These are phyloP conservation scores for Chloromyia formosa DNA, from an alignment of 2,888 invertebrate species.

Conservation along the genomic window DNA sequence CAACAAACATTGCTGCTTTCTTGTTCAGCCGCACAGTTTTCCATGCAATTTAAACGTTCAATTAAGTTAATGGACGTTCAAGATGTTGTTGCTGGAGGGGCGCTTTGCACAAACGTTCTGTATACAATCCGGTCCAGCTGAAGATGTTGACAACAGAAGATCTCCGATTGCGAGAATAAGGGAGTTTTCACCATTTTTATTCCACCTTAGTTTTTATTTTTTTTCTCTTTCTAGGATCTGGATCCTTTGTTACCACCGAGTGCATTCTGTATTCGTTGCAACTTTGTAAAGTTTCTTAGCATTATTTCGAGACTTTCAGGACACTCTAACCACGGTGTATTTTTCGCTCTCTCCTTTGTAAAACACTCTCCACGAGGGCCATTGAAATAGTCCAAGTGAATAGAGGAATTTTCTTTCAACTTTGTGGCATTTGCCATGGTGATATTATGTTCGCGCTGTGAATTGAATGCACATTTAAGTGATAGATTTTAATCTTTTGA, in stretches of 20 bases:
- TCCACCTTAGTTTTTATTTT: neutral
- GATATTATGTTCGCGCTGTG: neutral
- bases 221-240: neutral
- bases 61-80: conserved; percentile 42
- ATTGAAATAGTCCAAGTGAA: neutral
- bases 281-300: neutral
- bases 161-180: neutral
- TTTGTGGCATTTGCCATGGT: neutral
- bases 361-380: neutral
- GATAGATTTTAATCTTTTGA: neutral
- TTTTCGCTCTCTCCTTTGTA: too few relatives aligned
- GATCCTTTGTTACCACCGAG: too few relatives aligned
- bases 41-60: conserved; percentile 39
- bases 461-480: conserved; percentile 10
- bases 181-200: neutral
- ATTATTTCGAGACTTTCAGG: neutral
- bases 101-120: neutral
- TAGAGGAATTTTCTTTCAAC: neutral
- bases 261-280: neutral
- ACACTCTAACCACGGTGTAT: neutral
- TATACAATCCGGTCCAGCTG: neutral
- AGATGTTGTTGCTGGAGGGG: conserved; percentile 19
- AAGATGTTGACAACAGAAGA: neutral
- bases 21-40: neutral
- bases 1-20: conserved; percentile 17